Evolutionary conservation across 2,888 invertebrate genomes (phyloP).

Genomic region (Lasioglossum calceatum): DNA sequence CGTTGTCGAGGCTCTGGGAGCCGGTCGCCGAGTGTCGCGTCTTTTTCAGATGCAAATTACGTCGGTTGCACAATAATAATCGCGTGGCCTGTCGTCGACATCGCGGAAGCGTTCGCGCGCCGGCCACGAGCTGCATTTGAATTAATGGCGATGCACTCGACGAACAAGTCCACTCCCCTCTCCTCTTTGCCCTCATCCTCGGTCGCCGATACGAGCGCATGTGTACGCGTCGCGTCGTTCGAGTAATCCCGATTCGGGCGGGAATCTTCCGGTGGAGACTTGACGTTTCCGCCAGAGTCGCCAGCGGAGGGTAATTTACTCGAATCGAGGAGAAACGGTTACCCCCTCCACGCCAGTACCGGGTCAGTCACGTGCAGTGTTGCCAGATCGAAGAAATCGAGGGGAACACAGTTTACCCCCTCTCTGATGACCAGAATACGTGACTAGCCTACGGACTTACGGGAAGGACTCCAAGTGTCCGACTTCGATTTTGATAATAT

Average conservation of each 20-base stretch:
- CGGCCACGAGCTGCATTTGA: conserved; percentile 58
- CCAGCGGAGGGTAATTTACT: not conserved
- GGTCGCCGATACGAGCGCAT: not conserved
- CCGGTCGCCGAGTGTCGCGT: conserved; percentile 1
- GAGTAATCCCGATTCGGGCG: conserved; percentile 41
- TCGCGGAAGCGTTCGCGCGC: conserved; percentile 54
- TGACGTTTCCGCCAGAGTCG: not conserved
- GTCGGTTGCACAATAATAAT: conserved; percentile 63
- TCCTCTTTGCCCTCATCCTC: not conserved
- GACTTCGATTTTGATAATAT: too few relatives aligned
- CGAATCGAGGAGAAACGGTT: not conserved
- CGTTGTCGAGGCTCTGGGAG: not conserved
- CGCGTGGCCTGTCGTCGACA: conserved; percentile 54
- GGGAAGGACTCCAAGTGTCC: too few relatives aligned
- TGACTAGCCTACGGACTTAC: too few relatives aligned
- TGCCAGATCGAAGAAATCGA: too few relatives aligned
- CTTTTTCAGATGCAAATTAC: conserved; percentile 64
- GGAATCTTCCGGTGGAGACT: not conserved
- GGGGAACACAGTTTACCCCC: too few relatives aligned
- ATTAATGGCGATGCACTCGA: conserved; percentile 55
- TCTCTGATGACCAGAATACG: too few relatives aligned
- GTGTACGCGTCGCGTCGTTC: not conserved
- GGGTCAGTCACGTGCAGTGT: too few relatives aligned
- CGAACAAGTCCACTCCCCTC: conserved; percentile 26
- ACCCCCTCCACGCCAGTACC: too few relatives aligned